Evolutionary conservation across 2,797 vertebrate genomes (phyloP).

Genomic region (Acipenser transmontanus): DNA sequence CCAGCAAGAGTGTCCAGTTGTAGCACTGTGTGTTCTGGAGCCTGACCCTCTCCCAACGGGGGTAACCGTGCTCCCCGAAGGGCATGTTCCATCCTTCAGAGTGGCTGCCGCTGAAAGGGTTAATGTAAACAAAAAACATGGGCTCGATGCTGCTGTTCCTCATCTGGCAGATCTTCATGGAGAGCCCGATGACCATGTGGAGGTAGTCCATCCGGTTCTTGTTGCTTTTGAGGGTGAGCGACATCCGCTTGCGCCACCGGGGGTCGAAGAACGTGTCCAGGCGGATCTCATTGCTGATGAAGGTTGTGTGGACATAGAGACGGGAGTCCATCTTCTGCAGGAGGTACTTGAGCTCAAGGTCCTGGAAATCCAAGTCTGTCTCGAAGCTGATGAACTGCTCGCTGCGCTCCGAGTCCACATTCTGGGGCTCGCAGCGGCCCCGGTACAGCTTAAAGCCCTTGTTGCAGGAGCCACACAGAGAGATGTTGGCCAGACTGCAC

Average conservation of each 20-base stretch:
- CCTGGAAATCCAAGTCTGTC: slow-evolving; percentile 96
- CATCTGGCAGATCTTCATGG: slow-evolving; percentile 98
- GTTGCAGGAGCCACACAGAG: slow-evolving; percentile 96
- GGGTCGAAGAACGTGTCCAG: slow-evolving; percentile 97
- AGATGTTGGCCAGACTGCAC: slow-evolving; percentile 98
- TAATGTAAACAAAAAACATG: slow-evolving; percentile 97
- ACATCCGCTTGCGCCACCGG: slow-evolving; percentile 96
- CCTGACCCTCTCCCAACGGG: slow-evolving; percentile 90
- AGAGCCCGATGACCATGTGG: slow-evolving; percentile 95
- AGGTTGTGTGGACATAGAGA: slow-evolving; percentile 93
- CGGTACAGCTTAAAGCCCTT: slow-evolving; percentile 97
- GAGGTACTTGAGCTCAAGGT: slow-evolving; percentile 94
- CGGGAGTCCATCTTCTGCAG: slow-evolving; percentile 97
- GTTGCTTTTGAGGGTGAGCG: slow-evolving; percentile 97
- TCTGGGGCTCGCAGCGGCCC: slow-evolving; percentile 95
- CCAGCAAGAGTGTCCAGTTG: slow-evolving; percentile 94
- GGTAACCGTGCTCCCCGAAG: slow-evolving; percentile 92
- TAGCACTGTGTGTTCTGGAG: slow-evolving; percentile 95
- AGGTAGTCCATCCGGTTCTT: slow-evolving; percentile 98
- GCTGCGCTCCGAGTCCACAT: slow-evolving; percentile 95
- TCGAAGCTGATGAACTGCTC: slow-evolving; percentile 99
- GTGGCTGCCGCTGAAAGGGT: slow-evolving; percentile 96
- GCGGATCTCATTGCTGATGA: slow-evolving; percentile 97
- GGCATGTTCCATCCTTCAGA: slow-evolving; percentile 99
- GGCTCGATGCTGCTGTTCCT: slow-evolving; percentile 95